These are phyloP conservation scores for Haemorhous mexicanus DNA, from an alignment of 2,113 vertebrate species.

Conservation along the genomic window DNA sequence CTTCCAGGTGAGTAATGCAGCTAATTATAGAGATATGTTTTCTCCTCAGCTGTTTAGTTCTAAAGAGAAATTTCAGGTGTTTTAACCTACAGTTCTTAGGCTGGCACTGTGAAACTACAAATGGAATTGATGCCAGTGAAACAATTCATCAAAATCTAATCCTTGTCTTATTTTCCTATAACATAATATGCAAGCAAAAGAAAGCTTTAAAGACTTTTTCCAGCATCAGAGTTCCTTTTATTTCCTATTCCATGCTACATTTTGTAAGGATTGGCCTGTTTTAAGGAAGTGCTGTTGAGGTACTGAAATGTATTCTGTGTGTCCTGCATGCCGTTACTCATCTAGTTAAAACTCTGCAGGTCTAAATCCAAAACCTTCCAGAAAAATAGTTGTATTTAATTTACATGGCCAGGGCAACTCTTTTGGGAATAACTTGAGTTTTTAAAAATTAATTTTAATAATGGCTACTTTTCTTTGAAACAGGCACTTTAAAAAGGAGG, in stretches of 20 bases:
- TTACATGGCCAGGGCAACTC: background rate
- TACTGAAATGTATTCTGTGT: background rate
- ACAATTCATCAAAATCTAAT: background rate
- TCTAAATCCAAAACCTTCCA: background rate
- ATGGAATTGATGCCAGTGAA: background rate
- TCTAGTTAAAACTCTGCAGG: background rate
- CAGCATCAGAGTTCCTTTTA: background rate
- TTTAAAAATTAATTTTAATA: background rate
- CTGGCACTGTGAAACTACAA: background rate
- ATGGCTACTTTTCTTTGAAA: background rate
- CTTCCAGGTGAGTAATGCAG: constrained; percentile 85
- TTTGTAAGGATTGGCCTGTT: background rate
- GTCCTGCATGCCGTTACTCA: background rate
- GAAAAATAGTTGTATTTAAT: background rate
- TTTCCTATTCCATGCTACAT: background rate
- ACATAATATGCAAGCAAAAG: background rate
- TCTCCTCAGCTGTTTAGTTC: background rate
- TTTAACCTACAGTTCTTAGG: background rate
- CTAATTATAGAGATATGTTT: background rate
- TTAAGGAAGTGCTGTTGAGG: background rate
- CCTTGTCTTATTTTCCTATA: background rate
- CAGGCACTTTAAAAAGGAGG: constrained; percentile 92
- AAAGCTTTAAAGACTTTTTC: background rate
- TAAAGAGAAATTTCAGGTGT: background rate
- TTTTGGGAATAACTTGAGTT: background rate